Percentiles rank a stretch among this genome's conserved stretches.
phyloP scores from a whole-genome alignment of 2,797 vertebrate genomes.

The Sebastes oblongus region DNA sequence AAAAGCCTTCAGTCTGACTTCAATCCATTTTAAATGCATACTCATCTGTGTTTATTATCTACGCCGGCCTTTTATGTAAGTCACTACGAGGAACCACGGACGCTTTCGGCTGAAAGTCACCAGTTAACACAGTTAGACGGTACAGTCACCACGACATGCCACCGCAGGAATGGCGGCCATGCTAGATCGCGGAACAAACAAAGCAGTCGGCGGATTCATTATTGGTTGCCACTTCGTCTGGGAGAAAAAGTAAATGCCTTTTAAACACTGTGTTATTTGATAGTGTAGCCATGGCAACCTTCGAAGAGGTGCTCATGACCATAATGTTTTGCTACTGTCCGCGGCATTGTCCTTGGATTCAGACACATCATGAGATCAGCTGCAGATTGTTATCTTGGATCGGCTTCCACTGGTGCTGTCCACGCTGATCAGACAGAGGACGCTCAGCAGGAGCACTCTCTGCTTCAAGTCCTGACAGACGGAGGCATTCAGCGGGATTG shows the following conservation, averaged over 20 bases:
- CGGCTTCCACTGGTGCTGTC: neutral
- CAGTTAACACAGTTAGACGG: no score
- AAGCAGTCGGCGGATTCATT: no score
- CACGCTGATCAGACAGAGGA: neutral
- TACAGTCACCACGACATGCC: no score
- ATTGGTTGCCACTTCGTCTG: neutral
- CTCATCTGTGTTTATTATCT: no score
- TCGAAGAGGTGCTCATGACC: constrained; percentile 7
- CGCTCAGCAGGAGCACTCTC: neutral
- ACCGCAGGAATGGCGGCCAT: no score
- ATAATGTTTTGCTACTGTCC: neutral
- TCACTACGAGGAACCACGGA: no score
- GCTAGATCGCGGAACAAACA: no score
- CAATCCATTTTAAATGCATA: no score
- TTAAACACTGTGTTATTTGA: constrained; percentile 7
- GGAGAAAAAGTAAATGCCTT: neutral
- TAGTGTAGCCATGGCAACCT: constrained; percentile 28
- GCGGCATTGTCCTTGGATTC: constrained; percentile 5
- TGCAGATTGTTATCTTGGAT: constrained; percentile 1
- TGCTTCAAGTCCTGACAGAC: neutral
- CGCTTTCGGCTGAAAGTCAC: no score
- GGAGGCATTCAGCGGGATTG: neutral
- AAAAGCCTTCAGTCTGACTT: no score
- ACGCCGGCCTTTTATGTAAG: no score
- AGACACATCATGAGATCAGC: constrained; percentile 27